phyloP scores from a whole-genome alignment of 2,888 invertebrate genomes.

The Strigamia crassipes region DNA sequence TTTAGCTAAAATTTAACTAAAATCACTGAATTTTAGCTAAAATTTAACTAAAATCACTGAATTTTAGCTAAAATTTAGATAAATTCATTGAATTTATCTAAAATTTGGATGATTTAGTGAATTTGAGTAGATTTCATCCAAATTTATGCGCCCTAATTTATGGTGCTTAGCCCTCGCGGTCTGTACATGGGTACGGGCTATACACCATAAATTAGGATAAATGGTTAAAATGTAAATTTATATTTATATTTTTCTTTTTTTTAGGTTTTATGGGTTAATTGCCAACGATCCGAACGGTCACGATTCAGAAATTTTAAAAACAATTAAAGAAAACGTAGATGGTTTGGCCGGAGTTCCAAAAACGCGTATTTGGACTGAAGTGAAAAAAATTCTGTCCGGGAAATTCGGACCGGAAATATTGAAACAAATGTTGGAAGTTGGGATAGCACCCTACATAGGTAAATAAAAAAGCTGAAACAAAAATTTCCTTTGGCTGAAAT shows the following conservation, averaged over 20 bases:
- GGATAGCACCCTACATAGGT: constrained; percentile 75
- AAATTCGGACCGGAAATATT: constrained; percentile 77
- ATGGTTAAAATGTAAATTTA: not conserved
- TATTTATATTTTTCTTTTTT: constrained; percentile 26
- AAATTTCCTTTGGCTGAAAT: not conserved
- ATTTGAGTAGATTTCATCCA: too few species aligned
- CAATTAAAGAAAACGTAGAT: not conserved
- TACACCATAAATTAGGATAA: too few species aligned
- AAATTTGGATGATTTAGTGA: too few species aligned
- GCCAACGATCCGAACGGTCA: not conserved
- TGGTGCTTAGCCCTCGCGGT: too few species aligned
- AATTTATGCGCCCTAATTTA: too few species aligned
- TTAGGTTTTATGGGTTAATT: not conserved
- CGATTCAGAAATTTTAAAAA: not conserved
- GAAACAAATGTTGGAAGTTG: constrained; percentile 74
- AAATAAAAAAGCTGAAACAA: constrained; percentile 47
- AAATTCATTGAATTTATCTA: too few species aligned
- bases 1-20: too few species aligned
- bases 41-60: too few species aligned
- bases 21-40: too few species aligned
- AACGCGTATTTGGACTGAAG: constrained; percentile 93
- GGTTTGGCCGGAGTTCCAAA: constrained; percentile 78
- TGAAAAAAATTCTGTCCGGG: constrained; percentile 84
- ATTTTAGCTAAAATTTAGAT: too few species aligned
- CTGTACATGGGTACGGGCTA: too few species aligned